These are phyloP conservation scores for Sebastes itinus DNA, from an alignment of 2,797 vertebrate species.

Conservation along the genomic window DNA sequence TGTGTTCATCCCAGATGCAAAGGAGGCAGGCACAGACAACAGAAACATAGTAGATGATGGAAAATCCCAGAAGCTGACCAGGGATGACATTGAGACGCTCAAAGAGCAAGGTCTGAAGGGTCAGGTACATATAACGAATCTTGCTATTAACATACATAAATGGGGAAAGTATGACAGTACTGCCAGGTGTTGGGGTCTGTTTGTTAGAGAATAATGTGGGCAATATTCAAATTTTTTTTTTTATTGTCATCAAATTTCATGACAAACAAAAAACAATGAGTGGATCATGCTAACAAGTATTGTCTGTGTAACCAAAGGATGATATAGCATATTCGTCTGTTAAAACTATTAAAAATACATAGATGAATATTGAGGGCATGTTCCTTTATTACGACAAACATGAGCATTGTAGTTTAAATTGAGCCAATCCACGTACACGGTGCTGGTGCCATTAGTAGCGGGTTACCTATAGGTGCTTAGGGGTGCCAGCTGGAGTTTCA, in stretches of 20 bases:
- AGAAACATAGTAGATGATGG: constrained; percentile 97
- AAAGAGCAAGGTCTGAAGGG: constrained; percentile 97
- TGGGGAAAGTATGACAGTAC: background rate
- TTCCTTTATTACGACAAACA: background rate
- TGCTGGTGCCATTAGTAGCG: background rate
- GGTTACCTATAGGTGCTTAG: too few relatives aligned
- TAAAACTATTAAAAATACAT: background rate
- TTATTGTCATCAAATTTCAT: background rate
- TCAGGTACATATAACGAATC: constrained; percentile 84
- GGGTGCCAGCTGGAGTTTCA: too few relatives aligned
- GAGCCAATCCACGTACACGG: background rate
- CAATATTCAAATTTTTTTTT: background rate
- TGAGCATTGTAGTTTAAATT: background rate
- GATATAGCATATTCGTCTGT: background rate
- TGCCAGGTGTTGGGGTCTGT: background rate
- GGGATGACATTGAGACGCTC: constrained; percentile 96
- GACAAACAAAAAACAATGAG: background rate
- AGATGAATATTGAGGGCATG: background rate
- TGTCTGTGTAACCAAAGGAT: background rate
- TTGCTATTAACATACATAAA: background rate
- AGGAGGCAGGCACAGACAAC: constrained; percentile 95
- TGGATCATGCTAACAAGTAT: background rate
- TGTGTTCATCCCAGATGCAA: constrained; percentile 81
- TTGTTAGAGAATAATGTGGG: background rate
- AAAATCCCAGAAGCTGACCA: constrained; percentile 96